Evolutionary conservation across 2,797 vertebrate genomes (phyloP).

Genomic region (Chromis chromis): DNA sequence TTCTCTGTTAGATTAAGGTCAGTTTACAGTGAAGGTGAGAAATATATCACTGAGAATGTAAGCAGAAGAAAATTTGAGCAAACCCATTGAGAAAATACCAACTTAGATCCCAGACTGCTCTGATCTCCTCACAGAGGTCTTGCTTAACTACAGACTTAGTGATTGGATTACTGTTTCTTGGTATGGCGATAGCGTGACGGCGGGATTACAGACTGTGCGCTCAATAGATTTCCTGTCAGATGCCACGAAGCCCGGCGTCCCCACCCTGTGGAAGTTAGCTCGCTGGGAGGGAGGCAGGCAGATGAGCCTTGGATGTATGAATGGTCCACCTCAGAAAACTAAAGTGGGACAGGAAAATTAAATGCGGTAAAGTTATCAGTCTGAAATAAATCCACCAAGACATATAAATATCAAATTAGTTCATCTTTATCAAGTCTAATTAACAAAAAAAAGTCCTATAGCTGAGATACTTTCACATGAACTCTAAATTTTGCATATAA

Average conservation of each 20-base stretch:
- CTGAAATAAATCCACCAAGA: not conserved
- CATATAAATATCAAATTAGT: no score
- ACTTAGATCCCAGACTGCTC: constrained; percentile 19
- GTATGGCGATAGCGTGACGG: constrained; percentile 84
- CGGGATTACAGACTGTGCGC: constrained; percentile 87
- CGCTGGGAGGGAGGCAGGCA: constrained; percentile 56
- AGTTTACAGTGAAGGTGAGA: not conserved
- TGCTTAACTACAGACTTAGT: constrained; percentile 75
- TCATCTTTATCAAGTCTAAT: constrained; percentile 3
- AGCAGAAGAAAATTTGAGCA: constrained; percentile 30
- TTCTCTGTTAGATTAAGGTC: constrained; percentile 33
- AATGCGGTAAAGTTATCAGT: not conserved
- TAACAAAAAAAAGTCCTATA: not conserved
- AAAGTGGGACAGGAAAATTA: constrained; percentile 5
- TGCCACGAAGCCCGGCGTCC: constrained; percentile 86
- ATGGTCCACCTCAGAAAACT: constrained; percentile 41
- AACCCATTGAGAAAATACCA: constrained; percentile 25
- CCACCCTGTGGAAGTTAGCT: constrained; percentile 81
- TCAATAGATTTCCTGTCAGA: constrained; percentile 93
- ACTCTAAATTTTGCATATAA: not conserved
- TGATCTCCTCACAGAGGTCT: constrained; percentile 56
- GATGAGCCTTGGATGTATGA: constrained; percentile 49
- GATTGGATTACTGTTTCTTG: constrained; percentile 89
- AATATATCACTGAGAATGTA: constrained; percentile 14
- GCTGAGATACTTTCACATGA: not conserved